Base-by-base conservation (phyloP, 2,113 vertebrate genomes). In the Vulpes vulpes region DNA sequence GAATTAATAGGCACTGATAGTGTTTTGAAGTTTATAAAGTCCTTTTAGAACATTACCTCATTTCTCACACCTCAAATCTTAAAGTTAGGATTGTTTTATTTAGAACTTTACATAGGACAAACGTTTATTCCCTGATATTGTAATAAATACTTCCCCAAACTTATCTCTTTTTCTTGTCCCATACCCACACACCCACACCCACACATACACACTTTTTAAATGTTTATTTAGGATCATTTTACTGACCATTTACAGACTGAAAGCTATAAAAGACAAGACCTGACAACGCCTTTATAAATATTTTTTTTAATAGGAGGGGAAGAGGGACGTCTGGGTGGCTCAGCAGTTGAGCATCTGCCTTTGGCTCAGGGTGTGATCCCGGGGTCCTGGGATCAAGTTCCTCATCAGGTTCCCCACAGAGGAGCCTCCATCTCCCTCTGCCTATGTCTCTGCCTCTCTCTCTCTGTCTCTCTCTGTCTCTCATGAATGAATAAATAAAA, bases 191-290 rank as follows among this genome's bases (percentile, higher is more conserved):
- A 87, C 25, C 43, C 43, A 95, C 11, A 25, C 20, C 11, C 14
- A 49, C 12, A 74, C 5, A 4, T 4, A 89, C 27, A 93, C 8
- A 83, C 78, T 88, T 73, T 23, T 55, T 80, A 92, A 80, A 67
- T 82, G 55, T 64, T 92, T 76, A 94, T 53, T 90, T 64, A 43
- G 15, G 30, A n/a, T 74, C 43, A 82, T 51, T 86, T 94, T 57
- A 86, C 17, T 88, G 25, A 59, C 25, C 19, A 62, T 19, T 74
- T 76, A 51, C 30, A 82, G 67, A 90, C 5, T 94, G 35, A 51
- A 76, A 49, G 64, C 14, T 89, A 84, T 74, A 89, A 87, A 91
- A 91, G 19, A 12, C 17, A 65, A 67, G 25, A 79, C 71, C 3
- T 85, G 22, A 73, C 11, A 69, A 55, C 38, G 15, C 57, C 27